Evolutionary conservation across 2,797 vertebrate species (phyloP), one percentile per base, ranked within the genome.

Genomic region (Gambusia yucatana): DNA sequence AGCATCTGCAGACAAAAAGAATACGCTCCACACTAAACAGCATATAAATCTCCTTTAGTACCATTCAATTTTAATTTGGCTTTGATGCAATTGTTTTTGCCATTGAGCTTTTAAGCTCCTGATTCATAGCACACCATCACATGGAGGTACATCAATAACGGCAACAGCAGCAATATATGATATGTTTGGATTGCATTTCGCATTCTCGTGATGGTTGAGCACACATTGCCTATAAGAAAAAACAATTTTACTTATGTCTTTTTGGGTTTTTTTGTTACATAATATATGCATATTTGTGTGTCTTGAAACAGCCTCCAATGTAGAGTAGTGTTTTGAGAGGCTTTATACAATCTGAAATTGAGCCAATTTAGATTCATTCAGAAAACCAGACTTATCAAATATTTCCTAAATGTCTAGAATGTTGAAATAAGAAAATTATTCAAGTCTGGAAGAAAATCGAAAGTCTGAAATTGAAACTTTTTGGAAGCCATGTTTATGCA

Each of bases 41-140:
- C 22, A 47, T 28, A 36, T 33, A 77, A 77, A 65, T 73, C 16
- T 28, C 28, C 7, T 78, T 59, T 16, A 72, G 6, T 28, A 50
- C 30, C 33, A 43, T 73, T 78, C 22, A 25, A 47, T 48, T 48
- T 28, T 65, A 48, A 33, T 30, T 76, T 52, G 46, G 44, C 61
- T 65, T 76, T 63, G 59, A 48, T 65, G 61, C 30, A 67, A 47
- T 28, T n/a, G 30, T 67, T 75, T 65, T 65, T 76, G 46, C 67
- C 44, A 48, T 47, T 28, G 44, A 47, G 33, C 61, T 36, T 67
- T 76, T 48, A 76, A 36, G 46, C 44, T 65, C 47, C 47, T 76
- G 44, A 76, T 67, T 76, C 46, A 65, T 39, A 22, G 30, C 36
- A 9, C 46, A 63, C 43, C 25, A 30, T 76, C 74, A 36, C 17